Conservation (phyloP, 2,888 invertebrate genomes). For the Sinodicranocentrus sp. region DNA sequence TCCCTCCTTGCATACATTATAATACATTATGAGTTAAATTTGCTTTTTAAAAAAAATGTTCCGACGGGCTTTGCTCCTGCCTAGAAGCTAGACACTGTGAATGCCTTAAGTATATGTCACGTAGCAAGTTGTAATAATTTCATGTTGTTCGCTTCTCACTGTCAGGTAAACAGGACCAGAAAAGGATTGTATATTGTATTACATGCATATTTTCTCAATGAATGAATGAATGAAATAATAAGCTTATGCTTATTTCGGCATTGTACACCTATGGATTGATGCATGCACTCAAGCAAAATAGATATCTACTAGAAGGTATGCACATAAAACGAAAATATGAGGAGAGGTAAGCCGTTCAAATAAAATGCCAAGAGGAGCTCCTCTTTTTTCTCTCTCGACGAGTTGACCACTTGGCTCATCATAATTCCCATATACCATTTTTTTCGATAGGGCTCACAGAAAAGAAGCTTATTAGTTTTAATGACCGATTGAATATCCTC, state of each 20-base stretch:
- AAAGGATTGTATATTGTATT: slow-evolving; percentile 11
- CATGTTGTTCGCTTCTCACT: not conserved
- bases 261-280: not conserved
- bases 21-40: slow-evolving; percentile 7
- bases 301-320: no score
- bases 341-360: not conserved
- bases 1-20: slow-evolving; percentile 8
- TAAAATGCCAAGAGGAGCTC: slow-evolving; percentile 30
- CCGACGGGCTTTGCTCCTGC: slow-evolving; percentile 18
- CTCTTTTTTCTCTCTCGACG: slow-evolving; percentile 33
- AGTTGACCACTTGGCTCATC: slow-evolving; percentile 35
- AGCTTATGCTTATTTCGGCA: slow-evolving; percentile 2
- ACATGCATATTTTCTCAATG: slow-evolving; percentile 1
- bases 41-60: slow-evolving; percentile 12
- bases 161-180: not conserved
- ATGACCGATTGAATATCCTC: slow-evolving; percentile 47
- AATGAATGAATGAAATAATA: slow-evolving; percentile 39
- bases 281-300: not conserved
- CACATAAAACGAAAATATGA: no score
- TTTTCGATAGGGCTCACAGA: not conserved
- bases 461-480: slow-evolving; percentile 56
- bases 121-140: slow-evolving; percentile 31
- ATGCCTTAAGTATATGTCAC: slow-evolving; percentile 34
- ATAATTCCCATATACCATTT: slow-evolving; percentile 24
- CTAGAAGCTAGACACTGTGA: no score